These are phyloP conservation scores for Echinops telfairi DNA, from an alignment of 2,113 vertebrate genomes.

Conservation along the genomic window DNA sequence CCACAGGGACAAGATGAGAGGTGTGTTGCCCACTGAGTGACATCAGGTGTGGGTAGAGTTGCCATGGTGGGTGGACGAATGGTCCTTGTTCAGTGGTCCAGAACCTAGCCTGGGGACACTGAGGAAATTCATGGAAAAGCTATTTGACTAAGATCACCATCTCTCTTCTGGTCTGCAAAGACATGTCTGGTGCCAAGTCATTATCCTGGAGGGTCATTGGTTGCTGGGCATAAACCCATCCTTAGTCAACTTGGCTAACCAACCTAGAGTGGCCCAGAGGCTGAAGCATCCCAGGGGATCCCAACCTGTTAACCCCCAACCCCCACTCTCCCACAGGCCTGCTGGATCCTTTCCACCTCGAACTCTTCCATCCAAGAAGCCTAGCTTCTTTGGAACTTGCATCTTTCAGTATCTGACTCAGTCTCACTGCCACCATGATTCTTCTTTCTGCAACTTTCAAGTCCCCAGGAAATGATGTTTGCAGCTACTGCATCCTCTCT, in stretches of 20 bases:
- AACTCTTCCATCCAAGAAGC: background rate
- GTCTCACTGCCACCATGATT: background rate
- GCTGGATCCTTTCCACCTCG: background rate
- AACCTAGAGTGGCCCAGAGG: too few species aligned
- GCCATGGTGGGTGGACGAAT: background rate
- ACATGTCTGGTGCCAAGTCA: background rate
- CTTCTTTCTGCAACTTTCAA: background rate
- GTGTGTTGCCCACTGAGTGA: background rate
- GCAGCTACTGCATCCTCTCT: too few species aligned
- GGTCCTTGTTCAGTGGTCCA: background rate
- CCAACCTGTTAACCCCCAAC: background rate
- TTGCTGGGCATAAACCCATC: too few species aligned
- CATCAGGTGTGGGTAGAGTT: background rate
- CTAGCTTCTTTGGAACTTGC: background rate
- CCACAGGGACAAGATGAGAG: background rate
- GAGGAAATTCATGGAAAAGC: background rate
- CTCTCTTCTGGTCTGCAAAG: background rate
- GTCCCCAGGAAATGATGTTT: background rate
- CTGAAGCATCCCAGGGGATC: fast-evolving
- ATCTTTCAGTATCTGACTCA: background rate
- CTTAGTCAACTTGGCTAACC: fast-evolving
- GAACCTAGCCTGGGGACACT: background rate
- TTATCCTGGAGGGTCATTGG: background rate
- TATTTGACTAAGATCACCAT: background rate
- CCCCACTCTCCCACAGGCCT: fast-evolving